Evolutionary conservation across 2,888 invertebrate genomes (phyloP), one percentile per base, ranked within the genome.

Genomic region (Dermolepida albohirtum): DNA sequence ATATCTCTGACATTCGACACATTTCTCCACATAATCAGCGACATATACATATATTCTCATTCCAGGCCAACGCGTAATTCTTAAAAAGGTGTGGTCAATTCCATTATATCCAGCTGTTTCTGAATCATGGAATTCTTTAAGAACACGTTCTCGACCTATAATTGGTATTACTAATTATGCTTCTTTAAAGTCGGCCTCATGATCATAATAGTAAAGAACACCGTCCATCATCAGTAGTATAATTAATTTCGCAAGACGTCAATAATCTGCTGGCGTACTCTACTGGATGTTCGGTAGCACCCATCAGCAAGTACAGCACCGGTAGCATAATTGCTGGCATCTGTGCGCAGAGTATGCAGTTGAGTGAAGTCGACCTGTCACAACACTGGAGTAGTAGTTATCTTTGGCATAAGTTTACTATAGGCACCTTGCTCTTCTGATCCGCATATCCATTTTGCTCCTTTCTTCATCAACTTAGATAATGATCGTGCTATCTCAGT

Each of bases 21-120:
- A 80, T 0, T 71, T 66, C 16, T 71, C 71, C 0, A 79, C 66
- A 54, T 80, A 77, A 0, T 70, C 66, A 8, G 39, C 54, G 5
- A n/a, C n/a, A n/a, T n/a, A n/a, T n/a, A 80, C 68, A 5, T 74
- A 72, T 1, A 63, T 67, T n/a, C 77, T 27, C 77, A 81, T 77
- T 0, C 72, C 72, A 5, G 75, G 63, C 73, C 72, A 63, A 0
- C 11, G 52, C n/a, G 0, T 67, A 17, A 10, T 70, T 59, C 27
- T 40, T 27, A 52, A 57, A 10, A 43, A 49, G 2, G 69, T 70
- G 1, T 40, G 41, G 5, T 70, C 69, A 8, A 52, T 52, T 5
- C 66, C 71, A 66, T 71, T 66, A n/a, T 72, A 68, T 29, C 72
- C 70, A 1, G 70, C 17, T 8, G 54, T 22, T 8, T 17, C 40